Percentiles rank a stretch among this genome's conserved stretches.
phyloP scores from a whole-genome alignment of 2,888 invertebrate genomes.

The Amiota minor region DNA sequence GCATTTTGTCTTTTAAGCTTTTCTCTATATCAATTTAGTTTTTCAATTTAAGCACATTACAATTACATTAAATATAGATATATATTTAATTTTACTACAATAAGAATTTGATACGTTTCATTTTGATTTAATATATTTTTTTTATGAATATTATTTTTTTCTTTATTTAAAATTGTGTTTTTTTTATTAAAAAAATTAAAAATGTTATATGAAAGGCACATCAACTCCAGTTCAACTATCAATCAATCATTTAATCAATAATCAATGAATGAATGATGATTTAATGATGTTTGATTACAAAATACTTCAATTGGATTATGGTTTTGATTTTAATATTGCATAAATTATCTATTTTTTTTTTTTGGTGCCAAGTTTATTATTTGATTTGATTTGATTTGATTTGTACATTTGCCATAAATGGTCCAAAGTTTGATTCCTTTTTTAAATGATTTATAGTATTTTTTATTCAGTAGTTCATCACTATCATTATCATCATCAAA shows the following conservation, averaged over 20 bases:
- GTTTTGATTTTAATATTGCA: background rate
- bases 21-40: background rate
- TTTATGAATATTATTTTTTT: background rate
- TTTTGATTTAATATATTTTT: background rate
- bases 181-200: background rate
- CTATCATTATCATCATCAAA: background rate
- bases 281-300: background rate
- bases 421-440: slow-evolving; percentile 5
- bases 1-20: slow-evolving; percentile 1
- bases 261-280: background rate
- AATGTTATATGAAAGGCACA: slow-evolving; percentile 26
- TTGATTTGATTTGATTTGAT: slow-evolving; percentile 2
- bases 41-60: background rate
- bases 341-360: too few relatives aligned
- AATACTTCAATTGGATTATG: background rate
- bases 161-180: slow-evolving; percentile 3
- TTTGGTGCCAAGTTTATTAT: slow-evolving; percentile 4
- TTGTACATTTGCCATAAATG: slow-evolving; percentile 29
- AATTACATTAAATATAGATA: background rate
- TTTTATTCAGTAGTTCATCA: too few relatives aligned
- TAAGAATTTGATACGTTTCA: slow-evolving; percentile 24
- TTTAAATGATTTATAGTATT: background rate
- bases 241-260: too few relatives aligned
- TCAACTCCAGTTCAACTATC: slow-evolving; percentile 19
- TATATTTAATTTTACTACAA: background rate